Base-by-base conservation (phyloP, 1,140 invertebrate genomes). In the Drosophila ogumai region DNA sequence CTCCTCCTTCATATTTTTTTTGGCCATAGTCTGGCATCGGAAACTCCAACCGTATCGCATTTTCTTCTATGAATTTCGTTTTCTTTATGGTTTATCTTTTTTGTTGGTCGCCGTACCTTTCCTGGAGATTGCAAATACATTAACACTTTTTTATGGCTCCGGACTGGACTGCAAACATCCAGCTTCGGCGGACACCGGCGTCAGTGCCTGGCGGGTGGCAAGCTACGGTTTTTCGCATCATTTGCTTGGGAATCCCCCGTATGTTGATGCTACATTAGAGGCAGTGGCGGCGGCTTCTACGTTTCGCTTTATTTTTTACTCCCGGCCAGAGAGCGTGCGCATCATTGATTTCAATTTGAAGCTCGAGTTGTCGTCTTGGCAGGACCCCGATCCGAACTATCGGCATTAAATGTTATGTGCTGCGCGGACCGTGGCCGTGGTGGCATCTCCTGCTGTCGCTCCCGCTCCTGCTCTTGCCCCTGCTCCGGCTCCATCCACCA, bases 291-390 rank as follows among this genome's bases (percentile, higher is more conserved):
- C 46, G 34, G 50, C 50, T 1, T 17, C 34, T 12, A 15, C 36
- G 31, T 40, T 49, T 58, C 19, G 40, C 41, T 41, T 34, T 66
- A 38, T 38, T 64, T 47, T 67, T 67, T 41, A 61, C 77, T 55
- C 49, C 40, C 55, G 72, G 67, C 81, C 84, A 72, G 81, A 79
- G 78, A 90, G 75, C 85, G 81, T 56, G 85, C 85, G 85, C 85
- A 81, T 85, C 85, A 90, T 90, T 90, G 85, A 90, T 85, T 90
- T 90, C 85, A 90, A 90, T 90, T 90, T 90, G 78, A 90, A 90
- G 85, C 85, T 75, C 67, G 72, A 88, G 79, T 72, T 81, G 81
- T 63, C 79, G 67, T 81, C 79, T 87, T 87, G 66, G 77, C 49
- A 40, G 63, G 63, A 75, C 58, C 43, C 25, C 38, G 36, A 43